Evolutionary conservation across 2,113 vertebrate species (phyloP).

Genomic region (Gobius niger): DNA sequence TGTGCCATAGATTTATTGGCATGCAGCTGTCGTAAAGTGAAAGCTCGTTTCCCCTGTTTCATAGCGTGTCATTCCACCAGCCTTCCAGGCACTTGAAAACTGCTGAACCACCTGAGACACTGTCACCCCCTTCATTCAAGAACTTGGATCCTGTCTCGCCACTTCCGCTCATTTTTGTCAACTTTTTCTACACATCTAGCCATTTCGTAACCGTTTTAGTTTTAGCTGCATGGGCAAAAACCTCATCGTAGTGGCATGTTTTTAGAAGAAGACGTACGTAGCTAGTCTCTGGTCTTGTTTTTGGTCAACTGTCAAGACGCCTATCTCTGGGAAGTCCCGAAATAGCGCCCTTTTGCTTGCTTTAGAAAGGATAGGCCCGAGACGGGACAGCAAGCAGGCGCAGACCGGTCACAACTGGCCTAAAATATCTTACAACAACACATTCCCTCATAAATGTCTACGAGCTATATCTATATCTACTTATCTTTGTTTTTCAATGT

Average conservation of each 20-base stretch:
- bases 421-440: background rate
- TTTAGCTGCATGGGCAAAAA: constrained; percentile 51
- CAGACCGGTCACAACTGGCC: constrained; percentile 33
- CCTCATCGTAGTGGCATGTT: constrained; percentile 75
- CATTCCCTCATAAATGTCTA: background rate
- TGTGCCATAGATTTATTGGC: no score
- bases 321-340: constrained; percentile 71
- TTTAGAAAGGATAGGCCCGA: constrained; percentile 50
- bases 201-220: no score
- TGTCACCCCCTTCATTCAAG: no score
- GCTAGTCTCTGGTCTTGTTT: constrained; percentile 61
- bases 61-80: no score
- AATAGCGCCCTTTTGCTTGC: constrained; percentile 69
- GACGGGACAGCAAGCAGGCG: constrained; percentile 35
- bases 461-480: background rate
- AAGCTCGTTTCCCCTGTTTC: no score
- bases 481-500: background rate
- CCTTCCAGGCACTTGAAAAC: no score
- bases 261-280: constrained; percentile 43
- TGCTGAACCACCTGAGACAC: no score
- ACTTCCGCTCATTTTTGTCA: no score
- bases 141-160: no score
- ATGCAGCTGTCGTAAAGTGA: no score
- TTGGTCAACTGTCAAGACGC: constrained; percentile 61
- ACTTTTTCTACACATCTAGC: no score